phyloP scores from a whole-genome alignment of 2,888 invertebrate genomes.

The Troides oblongomaculatus region DNA sequence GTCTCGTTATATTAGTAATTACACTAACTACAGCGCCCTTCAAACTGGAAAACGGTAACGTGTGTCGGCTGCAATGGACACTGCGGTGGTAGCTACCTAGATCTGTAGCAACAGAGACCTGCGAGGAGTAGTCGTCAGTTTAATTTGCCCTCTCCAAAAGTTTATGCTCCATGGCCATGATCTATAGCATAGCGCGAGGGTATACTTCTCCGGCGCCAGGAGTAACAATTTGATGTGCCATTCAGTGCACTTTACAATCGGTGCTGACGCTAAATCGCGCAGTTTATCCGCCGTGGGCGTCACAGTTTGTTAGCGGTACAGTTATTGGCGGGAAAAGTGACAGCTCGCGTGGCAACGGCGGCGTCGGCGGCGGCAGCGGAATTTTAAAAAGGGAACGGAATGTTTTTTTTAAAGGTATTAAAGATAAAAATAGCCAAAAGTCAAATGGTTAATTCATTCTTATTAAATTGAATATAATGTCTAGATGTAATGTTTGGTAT shows the following conservation, averaged over 20 bases:
- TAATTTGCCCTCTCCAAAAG: slow-evolving; percentile 14
- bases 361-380: slow-evolving; percentile 6
- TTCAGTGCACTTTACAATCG: slow-evolving; percentile 11
- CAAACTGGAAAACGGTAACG: too few relatives aligned
- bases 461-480: too few relatives aligned
- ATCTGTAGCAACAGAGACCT: too few relatives aligned
- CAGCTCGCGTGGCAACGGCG: slow-evolving; percentile 9
- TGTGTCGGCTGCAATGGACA: too few relatives aligned
- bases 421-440: too few relatives aligned
- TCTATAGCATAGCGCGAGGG: slow-evolving; percentile 1
- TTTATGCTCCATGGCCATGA: background rate
- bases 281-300: slow-evolving; percentile 19
- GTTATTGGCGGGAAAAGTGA: slow-evolving; percentile 27
- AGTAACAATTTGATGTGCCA: slow-evolving; percentile 14
- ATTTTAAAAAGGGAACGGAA: slow-evolving; percentile 11
- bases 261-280: slow-evolving; percentile 10
- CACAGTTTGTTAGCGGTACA: slow-evolving; percentile 14
- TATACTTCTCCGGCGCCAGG: slow-evolving; percentile 25
- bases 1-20: too few relatives aligned
- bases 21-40: too few relatives aligned
- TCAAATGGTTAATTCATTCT: too few relatives aligned
- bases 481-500: too few relatives aligned
- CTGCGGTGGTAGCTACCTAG: too few relatives aligned
- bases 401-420: background rate
- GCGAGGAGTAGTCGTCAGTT: background rate